These are phyloP conservation scores for Epinephelus awoara DNA, from an alignment of 2,797 vertebrate genomes.

Conservation along the genomic window DNA sequence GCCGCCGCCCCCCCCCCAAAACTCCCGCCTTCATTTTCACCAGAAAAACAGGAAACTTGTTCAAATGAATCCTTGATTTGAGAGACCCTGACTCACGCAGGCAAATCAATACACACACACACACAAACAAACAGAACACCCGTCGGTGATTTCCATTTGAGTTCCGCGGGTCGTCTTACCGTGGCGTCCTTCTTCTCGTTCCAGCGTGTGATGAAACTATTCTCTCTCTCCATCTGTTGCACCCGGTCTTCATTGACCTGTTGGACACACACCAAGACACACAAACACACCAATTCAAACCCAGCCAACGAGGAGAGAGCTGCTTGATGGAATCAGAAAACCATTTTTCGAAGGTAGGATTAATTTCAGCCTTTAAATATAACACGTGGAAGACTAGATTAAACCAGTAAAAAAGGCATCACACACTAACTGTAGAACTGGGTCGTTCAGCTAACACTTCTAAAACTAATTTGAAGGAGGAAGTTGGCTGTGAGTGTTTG, in stretches of 20 bases:
- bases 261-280: constrained; percentile 57
- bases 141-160: constrained; percentile 60
- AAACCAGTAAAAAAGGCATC: constrained; percentile 4
- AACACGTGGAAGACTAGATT: background rate
- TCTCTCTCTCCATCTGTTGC: constrained; percentile 97
- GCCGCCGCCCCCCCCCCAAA: background rate
- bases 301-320: constrained; percentile 6
- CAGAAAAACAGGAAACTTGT: constrained; percentile 49
- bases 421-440: constrained; percentile 37
- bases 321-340: constrained; percentile 19
- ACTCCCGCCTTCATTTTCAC: constrained; percentile 20
- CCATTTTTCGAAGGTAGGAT: background rate
- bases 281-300: constrained; percentile 18
- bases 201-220: constrained; percentile 96
- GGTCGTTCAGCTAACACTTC: constrained; percentile 41
- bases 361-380: constrained; percentile 7
- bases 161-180: constrained; percentile 83
- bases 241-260: constrained; percentile 96
- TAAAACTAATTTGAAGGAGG: constrained; percentile 52
- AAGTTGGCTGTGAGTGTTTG: constrained; percentile 54
- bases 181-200: constrained; percentile 97
- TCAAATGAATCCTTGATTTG: constrained; percentile 58
- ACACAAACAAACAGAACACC: constrained; percentile 26
- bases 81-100: constrained; percentile 48
- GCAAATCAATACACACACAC: constrained; percentile 53